A percentile compares a stretch with the other conserved stretches of the same genome.
Evolutionary conservation across 1,140 invertebrate species (phyloP).

Genomic region (Drosophila lacertosa): DNA sequence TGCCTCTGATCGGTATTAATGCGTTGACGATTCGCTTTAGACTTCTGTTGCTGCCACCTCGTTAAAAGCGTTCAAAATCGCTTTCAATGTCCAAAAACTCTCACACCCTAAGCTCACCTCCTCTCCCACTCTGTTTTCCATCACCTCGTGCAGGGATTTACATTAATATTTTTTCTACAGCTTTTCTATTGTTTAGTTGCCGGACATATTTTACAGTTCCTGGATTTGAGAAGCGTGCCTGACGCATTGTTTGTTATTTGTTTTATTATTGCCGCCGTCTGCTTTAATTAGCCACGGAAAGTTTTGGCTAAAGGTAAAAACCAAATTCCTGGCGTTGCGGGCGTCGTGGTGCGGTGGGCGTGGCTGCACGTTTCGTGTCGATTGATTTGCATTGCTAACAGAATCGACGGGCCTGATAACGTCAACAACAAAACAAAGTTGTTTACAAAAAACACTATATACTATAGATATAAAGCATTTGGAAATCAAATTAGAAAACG

Average conservation of each 20-base stretch:
- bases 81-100: conserved; percentile 13
- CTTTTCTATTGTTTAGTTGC: conserved; percentile 6
- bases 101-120: no score
- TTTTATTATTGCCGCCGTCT: conserved; percentile 14
- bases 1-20: conserved; percentile 11
- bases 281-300: conserved; percentile 26
- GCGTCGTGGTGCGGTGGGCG: neutral
- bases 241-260: conserved; percentile 7
- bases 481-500: conserved; percentile 46
- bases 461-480: conserved; percentile 2
- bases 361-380: neutral
- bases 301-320: conserved; percentile 14
- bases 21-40: conserved; percentile 7
- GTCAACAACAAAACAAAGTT: conserved; percentile 12
- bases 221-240: neutral
- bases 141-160: conserved; percentile 6
- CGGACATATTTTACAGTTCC: conserved; percentile 19
- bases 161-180: neutral
- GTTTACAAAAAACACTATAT: conserved; percentile 4
- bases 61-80: conserved; percentile 32
- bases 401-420: conserved; percentile 17
- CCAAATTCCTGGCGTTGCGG: neutral
- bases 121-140: neutral
- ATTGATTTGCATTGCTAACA: conserved; percentile 47
- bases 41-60: conserved; percentile 28